Percentiles rank a stretch among this genome's conserved stretches.
phyloP scores from a whole-genome alignment of 2,113 vertebrate genomes.

The Rhombomys opimus region DNA sequence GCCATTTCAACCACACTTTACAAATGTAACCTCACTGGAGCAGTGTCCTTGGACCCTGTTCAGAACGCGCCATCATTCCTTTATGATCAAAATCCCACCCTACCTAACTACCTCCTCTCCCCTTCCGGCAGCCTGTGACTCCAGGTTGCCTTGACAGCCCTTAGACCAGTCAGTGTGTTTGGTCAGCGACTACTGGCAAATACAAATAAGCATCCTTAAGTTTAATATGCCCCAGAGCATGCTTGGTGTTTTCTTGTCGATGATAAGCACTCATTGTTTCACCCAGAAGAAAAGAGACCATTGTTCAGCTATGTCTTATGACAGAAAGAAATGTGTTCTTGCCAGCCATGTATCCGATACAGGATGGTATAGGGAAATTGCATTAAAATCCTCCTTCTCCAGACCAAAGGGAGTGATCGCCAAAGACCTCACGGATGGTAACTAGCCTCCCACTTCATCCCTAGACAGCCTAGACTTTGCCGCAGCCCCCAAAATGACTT shows the following conservation, averaged over 20 bases:
- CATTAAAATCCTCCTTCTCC: not conserved
- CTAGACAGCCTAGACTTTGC: not conserved
- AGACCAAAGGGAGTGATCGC: not conserved
- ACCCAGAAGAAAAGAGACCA: not conserved
- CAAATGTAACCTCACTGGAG: not conserved
- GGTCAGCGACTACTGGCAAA: not conserved
- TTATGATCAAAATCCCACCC: not conserved
- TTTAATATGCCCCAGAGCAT: not conserved
- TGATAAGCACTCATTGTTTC: not conserved
- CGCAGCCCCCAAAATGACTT: not conserved
- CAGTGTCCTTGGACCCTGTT: not conserved
- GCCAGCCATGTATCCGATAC: not conserved
- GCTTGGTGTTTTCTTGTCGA: not conserved
- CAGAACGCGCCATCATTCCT: not conserved
- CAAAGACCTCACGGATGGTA: not conserved
- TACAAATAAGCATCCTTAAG: not conserved
- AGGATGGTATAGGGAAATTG: not conserved
- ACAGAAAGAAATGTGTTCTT: not conserved
- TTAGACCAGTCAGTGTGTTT: not conserved
- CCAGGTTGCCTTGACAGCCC: not conserved
- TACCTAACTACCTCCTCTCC: not conserved
- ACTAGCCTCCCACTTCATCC: not conserved
- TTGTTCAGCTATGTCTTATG: not conserved
- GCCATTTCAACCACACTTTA: not conserved
- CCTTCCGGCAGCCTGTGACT: not conserved